These are phyloP conservation scores for Cercocebus atys DNA, from an alignment of 2,113 vertebrate genomes.

Conservation along the genomic window DNA sequence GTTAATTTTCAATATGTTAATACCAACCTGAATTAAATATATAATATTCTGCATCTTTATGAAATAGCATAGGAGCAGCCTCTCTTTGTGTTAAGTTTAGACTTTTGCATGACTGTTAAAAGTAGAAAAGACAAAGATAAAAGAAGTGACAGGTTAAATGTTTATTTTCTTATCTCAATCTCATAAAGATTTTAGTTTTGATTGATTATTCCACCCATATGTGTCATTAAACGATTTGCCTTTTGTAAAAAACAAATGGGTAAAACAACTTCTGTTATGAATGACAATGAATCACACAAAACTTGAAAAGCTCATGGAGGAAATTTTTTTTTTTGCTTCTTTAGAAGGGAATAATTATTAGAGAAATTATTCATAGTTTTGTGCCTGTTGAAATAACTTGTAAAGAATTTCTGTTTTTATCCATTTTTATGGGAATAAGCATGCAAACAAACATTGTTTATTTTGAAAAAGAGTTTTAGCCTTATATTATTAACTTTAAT, in stretches of 20 bases:
- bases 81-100: neutral
- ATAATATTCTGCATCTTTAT: neutral
- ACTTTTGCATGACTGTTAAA: neutral
- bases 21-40: neutral
- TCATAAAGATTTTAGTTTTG: neutral
- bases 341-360: neutral
- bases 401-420: neutral
- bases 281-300: neutral
- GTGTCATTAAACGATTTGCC: neutral
- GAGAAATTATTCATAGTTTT: neutral
- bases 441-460: conserved; percentile 15
- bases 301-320: neutral
- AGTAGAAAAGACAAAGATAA: neutral
- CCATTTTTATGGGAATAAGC: conserved; percentile 59
- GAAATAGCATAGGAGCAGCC: neutral
- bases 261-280: neutral
- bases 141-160: neutral
- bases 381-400: conserved; percentile 42
- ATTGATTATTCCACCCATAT: neutral
- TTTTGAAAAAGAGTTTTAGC: conserved; percentile 31
- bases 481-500: neutral
- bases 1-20: neutral
- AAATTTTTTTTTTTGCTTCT: neutral
- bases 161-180: neutral
- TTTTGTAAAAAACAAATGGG: neutral